Base-by-base conservation (phyloP, 2,888 invertebrate genomes). In the Oxytorus armatus region DNA sequence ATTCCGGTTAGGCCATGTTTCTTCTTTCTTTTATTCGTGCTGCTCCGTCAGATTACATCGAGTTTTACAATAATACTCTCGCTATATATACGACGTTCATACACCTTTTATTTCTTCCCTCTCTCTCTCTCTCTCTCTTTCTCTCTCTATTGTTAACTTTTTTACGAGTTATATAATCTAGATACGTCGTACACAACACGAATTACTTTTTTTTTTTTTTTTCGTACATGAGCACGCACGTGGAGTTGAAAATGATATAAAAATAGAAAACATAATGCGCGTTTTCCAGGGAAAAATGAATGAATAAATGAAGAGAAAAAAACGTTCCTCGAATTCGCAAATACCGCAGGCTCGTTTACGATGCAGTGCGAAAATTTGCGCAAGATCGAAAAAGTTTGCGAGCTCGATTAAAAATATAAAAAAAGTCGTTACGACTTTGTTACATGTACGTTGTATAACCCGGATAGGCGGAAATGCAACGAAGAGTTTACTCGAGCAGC, bases 1-100 rank as follows among this genome's bases (percentile, higher is more conserved):
- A 51, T 33, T 72, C 57, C 65, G 73, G 69, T 88, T 89, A 89
- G 89, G 89, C 89, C 89, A 78, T 85, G 82, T 23, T 70, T 53
- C 25, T 8, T 21, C 25, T 8, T 21, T 49, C 1, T 49, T 89
- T 89, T 89, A 89, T 89, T 89, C 85, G 86, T 89, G 86, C 87
- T 85, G 85, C 80, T 84, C 81, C 79, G 75, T 84, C 82, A 85
- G 83, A 84, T 79, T 89, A 89, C 88, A 89, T 86, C 84, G 84
- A 88, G 77, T 84, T 86, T 86, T 83, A 86, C 85, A 87, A 61
- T 83, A 84, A 76, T 82, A n/a, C n/a, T 79, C 77, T 84, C 82
- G 83, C 80, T 85, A 85, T 36, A n/a, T 14, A 39, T 80, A 79
- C 80, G 83, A 85, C 81, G 80, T 81, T 79, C 79, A 76, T 76